Evolutionary conservation across 2,888 invertebrate genomes (phyloP), one percentile per base, ranked within the genome.

Genomic region (Invenusta paracnida): DNA sequence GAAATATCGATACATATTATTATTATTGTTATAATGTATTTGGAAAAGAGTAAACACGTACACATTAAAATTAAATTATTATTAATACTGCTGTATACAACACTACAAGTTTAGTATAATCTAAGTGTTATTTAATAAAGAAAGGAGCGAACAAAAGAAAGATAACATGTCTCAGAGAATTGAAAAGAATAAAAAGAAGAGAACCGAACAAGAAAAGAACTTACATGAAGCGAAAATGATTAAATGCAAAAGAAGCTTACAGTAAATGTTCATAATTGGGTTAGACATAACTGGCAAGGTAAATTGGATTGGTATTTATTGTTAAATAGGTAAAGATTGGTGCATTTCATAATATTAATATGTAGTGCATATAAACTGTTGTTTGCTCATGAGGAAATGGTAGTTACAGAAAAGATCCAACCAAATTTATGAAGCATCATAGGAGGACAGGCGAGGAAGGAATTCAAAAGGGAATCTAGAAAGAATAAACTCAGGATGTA

Each of bases 341-440:
- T n/a, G n/a, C n/a, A n/a, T n/a, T n/a, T n/a, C n/a, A n/a, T n/a
- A n/a, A n/a, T n/a, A n/a, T n/a, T n/a, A n/a, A n/a, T n/a, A n/a
- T n/a, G n/a, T n/a, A n/a, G n/a, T n/a, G n/a, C n/a, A n/a, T n/a
- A n/a, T n/a, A n/a, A n/a, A n/a, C n/a, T n/a, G n/a, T n/a, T n/a
- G n/a, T n/a, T n/a, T n/a, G n/a, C n/a, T n/a, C n/a, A n/a, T n/a
- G n/a, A n/a, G n/a, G n/a, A n/a, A n/a, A n/a, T n/a, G n/a, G n/a
- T 73, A 73, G 73, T 73, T 73, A 73, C 73, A 73, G 23, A 73
- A 73, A 5, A 73, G 17, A 48, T 48, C 73, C 73, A 73, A 73
- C 23, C 11, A 73, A 73, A 73, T 73, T 73, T 13, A 73, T 73
- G 11, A 73, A 13, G 11, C 2, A 73, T 48, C 48, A 25, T 73